Evolutionary conservation across 2,113 vertebrate species (phyloP).

Genomic region (Mohoua ochrocephala): DNA sequence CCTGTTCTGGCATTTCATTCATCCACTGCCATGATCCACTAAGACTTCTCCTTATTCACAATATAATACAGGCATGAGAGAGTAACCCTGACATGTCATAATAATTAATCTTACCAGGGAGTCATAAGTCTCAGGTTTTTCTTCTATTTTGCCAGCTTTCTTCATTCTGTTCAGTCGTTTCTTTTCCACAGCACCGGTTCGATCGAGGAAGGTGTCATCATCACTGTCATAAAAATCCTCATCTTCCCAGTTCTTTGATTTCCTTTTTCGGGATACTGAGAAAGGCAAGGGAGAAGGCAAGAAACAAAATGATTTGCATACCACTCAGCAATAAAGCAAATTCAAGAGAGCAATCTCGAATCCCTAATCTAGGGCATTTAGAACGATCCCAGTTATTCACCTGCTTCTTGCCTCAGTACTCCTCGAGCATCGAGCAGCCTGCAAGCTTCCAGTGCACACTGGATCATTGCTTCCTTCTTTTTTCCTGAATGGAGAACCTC

Average conservation of each 20-base stretch:
- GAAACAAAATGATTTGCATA: not conserved
- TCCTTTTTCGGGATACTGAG: conserved; percentile 93
- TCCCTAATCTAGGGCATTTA: not conserved
- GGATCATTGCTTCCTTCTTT: conserved; percentile 91
- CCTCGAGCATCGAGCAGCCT: conserved; percentile 92
- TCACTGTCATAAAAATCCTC: conserved; percentile 98
- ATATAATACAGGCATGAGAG: not conserved
- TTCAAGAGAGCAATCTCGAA: not conserved
- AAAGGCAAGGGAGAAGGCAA: not conserved
- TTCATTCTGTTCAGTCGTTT: conserved; percentile 94
- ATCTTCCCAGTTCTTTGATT: conserved; percentile 96
- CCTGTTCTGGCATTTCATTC: not conserved
- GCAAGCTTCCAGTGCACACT: conserved; percentile 92
- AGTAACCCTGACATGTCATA: not conserved
- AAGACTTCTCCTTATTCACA: not conserved
- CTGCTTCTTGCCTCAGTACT: conserved; percentile 93
- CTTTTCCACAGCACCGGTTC: conserved; percentile 91
- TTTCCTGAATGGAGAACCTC: conserved; percentile 90
- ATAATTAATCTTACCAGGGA: conserved; percentile 80
- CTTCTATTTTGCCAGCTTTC: conserved; percentile 92
- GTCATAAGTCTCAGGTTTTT: conserved; percentile 88
- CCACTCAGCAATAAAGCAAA: not conserved
- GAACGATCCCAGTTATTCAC: conserved; percentile 53
- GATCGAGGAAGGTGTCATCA: conserved; percentile 94
- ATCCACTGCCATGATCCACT: not conserved